Evolutionary conservation across 2,113 vertebrate genomes (phyloP), one percentile per base, ranked within the genome.

Genomic region (Cygnus atratus): DNA sequence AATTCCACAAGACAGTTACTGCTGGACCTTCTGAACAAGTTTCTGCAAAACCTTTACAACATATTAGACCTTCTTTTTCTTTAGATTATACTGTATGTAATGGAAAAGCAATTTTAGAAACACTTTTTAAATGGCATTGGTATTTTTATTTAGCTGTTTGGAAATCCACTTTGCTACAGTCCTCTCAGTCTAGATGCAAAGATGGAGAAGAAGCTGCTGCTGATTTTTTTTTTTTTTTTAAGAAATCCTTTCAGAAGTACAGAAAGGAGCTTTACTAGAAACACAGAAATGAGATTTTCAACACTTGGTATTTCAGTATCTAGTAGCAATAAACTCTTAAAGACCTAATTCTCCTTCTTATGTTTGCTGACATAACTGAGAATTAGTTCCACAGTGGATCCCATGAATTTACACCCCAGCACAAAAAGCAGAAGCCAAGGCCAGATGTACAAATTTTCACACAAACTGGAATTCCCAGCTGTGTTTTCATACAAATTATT

Each of bases 401-500:
- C 86, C 1, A 4, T 25, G 80, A 95, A 82, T 88, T 92, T 92
- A 90, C 39, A 92, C 65, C 35, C 76, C 72, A 57, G 73, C 66
- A 88, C 46, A 92, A 72, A 92, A 92, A 72, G 70, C 88, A 94
- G 90, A 84, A 96, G 80, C 48, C 92, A 82, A 78, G 61, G 66
- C 89, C 89, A 95, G 87, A 87, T 76, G 91, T 76, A 82, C 89
- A 85, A 84, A 88, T 87, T 70, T 84, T 84, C 92, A 87, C 3
- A 1, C 90, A 92, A 90, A 39, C 73, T 88, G 68, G 76, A 93
- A 96, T 93, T 94, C 92, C 95, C 85, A 93, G 88, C 90, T 96
- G 91, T 95, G 91, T 72, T 89, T 85, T 92, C 83, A 90, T 84
- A 77, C 57, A 92, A 88, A 95, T 93, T 84, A 86, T 55, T 96